phyloP scores from a whole-genome alignment of 2,888 invertebrate species.

The Belgica antarctica region DNA sequence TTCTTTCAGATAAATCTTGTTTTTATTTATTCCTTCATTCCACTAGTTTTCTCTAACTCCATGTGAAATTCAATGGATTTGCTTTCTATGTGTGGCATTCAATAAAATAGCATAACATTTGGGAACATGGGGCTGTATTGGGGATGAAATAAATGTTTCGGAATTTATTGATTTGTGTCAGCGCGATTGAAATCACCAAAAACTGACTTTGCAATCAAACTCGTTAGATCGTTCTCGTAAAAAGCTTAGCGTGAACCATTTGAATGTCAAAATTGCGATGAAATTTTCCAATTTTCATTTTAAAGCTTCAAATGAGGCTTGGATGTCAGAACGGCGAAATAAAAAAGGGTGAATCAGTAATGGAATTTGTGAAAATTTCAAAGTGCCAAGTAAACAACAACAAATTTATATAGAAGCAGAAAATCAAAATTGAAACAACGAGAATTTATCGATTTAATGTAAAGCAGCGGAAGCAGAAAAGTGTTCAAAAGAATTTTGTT shows the following conservation, averaged over 20 bases:
- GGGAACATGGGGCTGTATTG: background rate
- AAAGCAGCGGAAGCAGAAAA: constrained; percentile 12
- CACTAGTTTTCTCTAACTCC: constrained; percentile 3
- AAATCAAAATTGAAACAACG: background rate
- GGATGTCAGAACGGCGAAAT: background rate
- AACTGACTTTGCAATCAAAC: background rate
- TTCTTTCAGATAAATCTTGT: constrained; percentile 28
- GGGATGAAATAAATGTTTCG: background rate
- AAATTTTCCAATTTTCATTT: background rate
- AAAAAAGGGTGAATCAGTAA: background rate
- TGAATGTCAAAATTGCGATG: background rate
- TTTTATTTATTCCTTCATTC: constrained; percentile 34
- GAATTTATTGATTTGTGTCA: constrained; percentile 37
- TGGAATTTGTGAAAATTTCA: background rate
- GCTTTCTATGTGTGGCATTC: background rate
- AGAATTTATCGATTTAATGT: constrained; percentile 7
- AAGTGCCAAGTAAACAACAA: constrained; percentile 29
- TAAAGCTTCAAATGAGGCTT: background rate
- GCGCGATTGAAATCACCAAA: constrained; percentile 10
- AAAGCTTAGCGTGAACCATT: constrained; percentile 13
- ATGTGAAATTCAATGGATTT: background rate
- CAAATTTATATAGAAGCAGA: background rate
- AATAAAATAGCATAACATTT: constrained; percentile 27
- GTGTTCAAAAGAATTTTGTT: background rate
- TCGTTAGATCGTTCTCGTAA: background rate